Evolutionary conservation across 2,113 vertebrate genomes (phyloP).

Genomic region (Microcebus tavaratra): DNA sequence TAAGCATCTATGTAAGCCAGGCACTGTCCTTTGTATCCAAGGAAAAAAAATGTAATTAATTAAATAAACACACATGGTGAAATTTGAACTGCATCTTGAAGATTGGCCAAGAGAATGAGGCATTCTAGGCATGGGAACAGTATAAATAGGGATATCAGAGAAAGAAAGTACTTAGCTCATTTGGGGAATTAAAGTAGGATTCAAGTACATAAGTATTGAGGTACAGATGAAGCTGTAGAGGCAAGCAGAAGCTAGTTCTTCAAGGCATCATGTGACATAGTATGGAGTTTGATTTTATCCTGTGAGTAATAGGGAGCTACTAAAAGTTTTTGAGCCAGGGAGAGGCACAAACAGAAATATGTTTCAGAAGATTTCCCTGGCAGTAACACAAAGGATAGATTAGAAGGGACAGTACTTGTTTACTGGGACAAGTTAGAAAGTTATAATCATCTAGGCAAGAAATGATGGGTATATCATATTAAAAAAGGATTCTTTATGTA

Average conservation of each 20-base stretch:
- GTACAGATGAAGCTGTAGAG: neutral
- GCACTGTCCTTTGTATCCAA: neutral
- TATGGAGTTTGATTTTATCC: neutral
- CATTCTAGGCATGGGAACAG: neutral
- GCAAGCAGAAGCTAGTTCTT: neutral
- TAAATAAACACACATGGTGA: neutral
- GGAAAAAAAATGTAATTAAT: neutral
- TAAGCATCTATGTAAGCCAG: neutral
- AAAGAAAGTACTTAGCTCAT: neutral
- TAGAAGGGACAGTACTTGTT: neutral
- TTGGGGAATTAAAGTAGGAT: neutral
- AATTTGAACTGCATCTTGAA: neutral
- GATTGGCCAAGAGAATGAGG: neutral
- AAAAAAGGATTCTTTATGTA: neutral
- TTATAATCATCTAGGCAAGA: neutral
- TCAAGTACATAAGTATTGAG: neutral
- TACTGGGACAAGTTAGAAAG: neutral
- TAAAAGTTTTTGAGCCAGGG: neutral
- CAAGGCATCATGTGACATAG: neutral
- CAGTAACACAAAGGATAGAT: neutral
- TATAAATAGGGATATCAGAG: neutral
- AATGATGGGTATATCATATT: neutral
- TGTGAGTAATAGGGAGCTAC: neutral
- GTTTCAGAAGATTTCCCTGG: neutral
- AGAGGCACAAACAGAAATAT: neutral